Evolutionary conservation across 2,888 invertebrate species (phyloP), one percentile per base, ranked within the genome.

Genomic region (Portevinia maculata): DNA sequence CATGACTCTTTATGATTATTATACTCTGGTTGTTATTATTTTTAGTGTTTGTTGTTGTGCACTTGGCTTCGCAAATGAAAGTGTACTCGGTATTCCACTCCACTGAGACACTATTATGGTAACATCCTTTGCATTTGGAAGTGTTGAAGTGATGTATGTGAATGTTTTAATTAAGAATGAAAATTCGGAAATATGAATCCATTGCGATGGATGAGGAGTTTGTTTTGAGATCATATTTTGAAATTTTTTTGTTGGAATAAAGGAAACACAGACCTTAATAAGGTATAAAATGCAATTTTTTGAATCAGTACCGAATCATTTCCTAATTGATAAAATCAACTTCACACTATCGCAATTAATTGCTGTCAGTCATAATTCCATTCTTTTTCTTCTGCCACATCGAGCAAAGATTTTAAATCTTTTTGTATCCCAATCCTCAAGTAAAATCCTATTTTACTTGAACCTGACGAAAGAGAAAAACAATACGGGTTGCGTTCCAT

Each of bases 1-100:
- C 78, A 83, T 71, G 83, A 83, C 64, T 83, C 71, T 78, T 78
- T 78, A 83, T 71, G 83, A 73, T 83, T 78, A 78, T 78, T 83
- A 71, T 78, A 48, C 71, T 52, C 57, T 60, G 53, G 70, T 60
- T 78, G 67, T 65, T 75, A 69, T 81, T 69, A 65, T 71, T 71
- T 78, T 67, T 78, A 67, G 55, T 67, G 69, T 74, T 65, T 83
- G 67, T 78, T 83, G 67, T 67, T 78, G 67, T 83, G 78, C 76
- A 70, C 65, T 78, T 67, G 44, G 11, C 19, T 53, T 32, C 34
- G 60, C 76, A 76, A 60, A 76, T 71, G 65, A 19, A 62, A 53
- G 52, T 78, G 70, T 71, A 83, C 83, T 78, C 73, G 78, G 65
- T 62, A 48, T 55, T 30, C 37, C 44, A 3, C 52, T 34, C 13